Conservation (phyloP, 2,888 invertebrate species). For the Latheticus oryzae region DNA sequence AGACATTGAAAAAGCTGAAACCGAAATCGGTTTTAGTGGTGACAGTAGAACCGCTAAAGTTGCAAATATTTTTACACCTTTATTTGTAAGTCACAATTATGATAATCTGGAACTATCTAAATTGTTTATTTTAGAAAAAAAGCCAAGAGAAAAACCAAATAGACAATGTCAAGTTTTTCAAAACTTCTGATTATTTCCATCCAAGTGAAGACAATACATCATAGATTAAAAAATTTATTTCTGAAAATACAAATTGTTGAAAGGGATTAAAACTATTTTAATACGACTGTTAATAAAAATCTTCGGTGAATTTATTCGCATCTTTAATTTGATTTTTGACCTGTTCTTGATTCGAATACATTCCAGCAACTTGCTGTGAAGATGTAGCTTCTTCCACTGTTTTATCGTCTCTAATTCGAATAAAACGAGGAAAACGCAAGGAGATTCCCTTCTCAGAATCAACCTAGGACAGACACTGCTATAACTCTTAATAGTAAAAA, state of each 20-base stretch:
- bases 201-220: slow-evolving; percentile 4
- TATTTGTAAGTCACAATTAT: slow-evolving; percentile 52
- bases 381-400: slow-evolving; percentile 91
- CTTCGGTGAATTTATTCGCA: slow-evolving; percentile 64
- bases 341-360: slow-evolving; percentile 94
- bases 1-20: slow-evolving; percentile 54
- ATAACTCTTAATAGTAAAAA: slow-evolving; percentile 16
- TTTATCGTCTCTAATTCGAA: slow-evolving; percentile 93
- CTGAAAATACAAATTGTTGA: too few species aligned
- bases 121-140: slow-evolving; percentile 51
- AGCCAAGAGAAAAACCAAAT: slow-evolving; percentile 44
- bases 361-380: slow-evolving; percentile 86
- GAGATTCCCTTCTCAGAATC: slow-evolving; percentile 95
- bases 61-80: slow-evolving; percentile 54
- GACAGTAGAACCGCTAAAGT: slow-evolving; percentile 51
- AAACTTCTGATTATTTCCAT: slow-evolving; percentile 51
- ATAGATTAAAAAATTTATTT: too few species aligned
- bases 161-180: slow-evolving; percentile 43
- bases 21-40: slow-evolving; percentile 46
- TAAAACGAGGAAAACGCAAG: slow-evolving; percentile 92
- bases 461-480: slow-evolving; percentile 66
- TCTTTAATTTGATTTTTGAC: slow-evolving; percentile 76
- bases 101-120: too few species aligned
- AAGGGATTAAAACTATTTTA: too few species aligned
- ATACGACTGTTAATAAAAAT: slow-evolving; percentile 71